Conservation (phyloP, 2,113 vertebrate genomes). For the Poicephalus meyeri region DNA sequence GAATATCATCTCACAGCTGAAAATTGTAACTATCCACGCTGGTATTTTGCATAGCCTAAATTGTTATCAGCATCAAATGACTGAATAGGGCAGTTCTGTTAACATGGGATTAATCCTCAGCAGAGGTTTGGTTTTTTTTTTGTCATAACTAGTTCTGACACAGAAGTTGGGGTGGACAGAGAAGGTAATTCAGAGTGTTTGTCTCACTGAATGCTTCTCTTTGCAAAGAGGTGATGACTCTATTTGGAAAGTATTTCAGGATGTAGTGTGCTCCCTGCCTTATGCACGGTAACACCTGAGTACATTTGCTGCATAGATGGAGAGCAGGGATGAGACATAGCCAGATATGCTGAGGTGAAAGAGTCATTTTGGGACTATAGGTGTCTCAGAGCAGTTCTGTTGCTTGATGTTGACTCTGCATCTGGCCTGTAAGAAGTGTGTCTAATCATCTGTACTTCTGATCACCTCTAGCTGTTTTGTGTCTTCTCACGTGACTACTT, state of each 20-base stretch:
- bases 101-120: neutral
- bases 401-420: neutral
- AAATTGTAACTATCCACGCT: neutral
- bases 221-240: neutral
- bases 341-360: neutral
- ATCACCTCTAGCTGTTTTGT: neutral
- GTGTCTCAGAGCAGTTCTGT: neutral
- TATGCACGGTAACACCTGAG: neutral
- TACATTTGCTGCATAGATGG: neutral
- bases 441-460: neutral
- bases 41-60: constrained; percentile 7
- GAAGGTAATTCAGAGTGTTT: neutral
- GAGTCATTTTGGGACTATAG: neutral
- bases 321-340: neutral
- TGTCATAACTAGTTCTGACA: neutral
- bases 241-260: neutral
- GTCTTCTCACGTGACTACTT: neutral
- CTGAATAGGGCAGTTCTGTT: neutral
- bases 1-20: constrained; percentile 21
- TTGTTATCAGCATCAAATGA: neutral
- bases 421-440: neutral
- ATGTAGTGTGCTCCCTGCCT: neutral
- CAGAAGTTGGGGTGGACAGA: neutral
- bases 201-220: neutral
- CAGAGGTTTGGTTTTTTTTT: neutral